These are phyloP conservation scores for Porites evermanni DNA, from an alignment of 92 coral and sea anemone species.

Conservation along the genomic window DNA sequence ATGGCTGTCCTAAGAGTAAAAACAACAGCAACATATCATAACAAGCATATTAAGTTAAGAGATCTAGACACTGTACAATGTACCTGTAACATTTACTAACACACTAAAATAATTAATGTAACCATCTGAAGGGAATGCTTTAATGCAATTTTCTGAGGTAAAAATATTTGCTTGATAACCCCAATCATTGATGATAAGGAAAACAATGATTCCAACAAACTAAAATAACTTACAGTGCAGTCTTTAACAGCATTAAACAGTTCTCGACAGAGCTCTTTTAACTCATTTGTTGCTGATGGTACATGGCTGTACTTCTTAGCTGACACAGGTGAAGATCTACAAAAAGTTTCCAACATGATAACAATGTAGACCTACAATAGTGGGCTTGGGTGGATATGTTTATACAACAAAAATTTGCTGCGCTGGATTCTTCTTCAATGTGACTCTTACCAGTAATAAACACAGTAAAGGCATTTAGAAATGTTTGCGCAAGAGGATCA, in stretches of 20 bases:
- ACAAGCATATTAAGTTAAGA: not conserved
- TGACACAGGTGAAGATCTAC: constrained; percentile 82
- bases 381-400: too few relatives aligned
- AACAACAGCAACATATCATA: not conserved
- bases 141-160: not conserved
- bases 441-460: too few relatives aligned
- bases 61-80: not conserved
- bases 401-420: too few relatives aligned
- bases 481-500: constrained; percentile 19
- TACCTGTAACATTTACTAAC: not conserved
- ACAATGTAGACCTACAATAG: not conserved
- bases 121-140: too few relatives aligned
- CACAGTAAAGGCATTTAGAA: too few relatives aligned
- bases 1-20: constrained; percentile 74
- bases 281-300: constrained; percentile 88
- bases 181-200: not conserved
- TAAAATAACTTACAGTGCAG: constrained; percentile 77
- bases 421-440: too few relatives aligned
- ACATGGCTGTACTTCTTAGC: constrained; percentile 87
- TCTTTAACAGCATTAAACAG: constrained; percentile 92
- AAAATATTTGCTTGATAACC: not conserved
- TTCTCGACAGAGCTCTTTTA: constrained; percentile 93
- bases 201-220: not conserved
- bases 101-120: too few relatives aligned
- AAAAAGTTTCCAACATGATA: not conserved